These are phyloP conservation scores for Pseudococcus jackbeardsleyi DNA, from an alignment of 2,888 invertebrate species.

Conservation along the genomic window DNA sequence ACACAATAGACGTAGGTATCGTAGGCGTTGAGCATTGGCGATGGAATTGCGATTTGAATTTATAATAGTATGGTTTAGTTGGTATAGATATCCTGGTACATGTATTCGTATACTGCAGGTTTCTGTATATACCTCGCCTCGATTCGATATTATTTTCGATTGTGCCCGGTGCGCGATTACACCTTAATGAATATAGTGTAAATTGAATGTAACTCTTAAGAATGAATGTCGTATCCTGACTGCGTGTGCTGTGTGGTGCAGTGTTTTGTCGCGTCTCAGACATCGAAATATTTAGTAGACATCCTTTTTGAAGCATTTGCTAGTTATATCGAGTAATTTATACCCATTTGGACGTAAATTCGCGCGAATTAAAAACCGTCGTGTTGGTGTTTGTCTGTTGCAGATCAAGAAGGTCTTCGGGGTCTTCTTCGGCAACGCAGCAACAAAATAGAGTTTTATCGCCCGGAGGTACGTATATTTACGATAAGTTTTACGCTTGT, in stretches of 20 bases:
- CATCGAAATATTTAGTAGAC: too few relatives aligned
- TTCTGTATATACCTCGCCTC: too few relatives aligned
- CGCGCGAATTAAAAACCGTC: background rate
- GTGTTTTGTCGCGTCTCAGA: background rate
- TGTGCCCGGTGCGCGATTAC: background rate
- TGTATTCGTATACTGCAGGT: too few relatives aligned
- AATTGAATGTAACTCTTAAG: too few relatives aligned
- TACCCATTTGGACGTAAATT: background rate
- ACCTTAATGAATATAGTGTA: too few relatives aligned
- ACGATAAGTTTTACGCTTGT: background rate
- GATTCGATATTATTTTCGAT: background rate
- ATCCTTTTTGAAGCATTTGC: too few relatives aligned
- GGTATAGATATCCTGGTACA: too few relatives aligned
- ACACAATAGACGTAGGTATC: background rate
- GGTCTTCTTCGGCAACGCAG: conserved; percentile 79
- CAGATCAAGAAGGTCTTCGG: conserved; percentile 85
- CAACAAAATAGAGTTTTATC: conserved; percentile 81
- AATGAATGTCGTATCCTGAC: too few relatives aligned
- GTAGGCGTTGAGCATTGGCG: conserved; percentile 43
- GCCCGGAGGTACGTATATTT: conserved; percentile 80
- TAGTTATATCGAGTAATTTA: too few relatives aligned
- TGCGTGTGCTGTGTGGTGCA: background rate
- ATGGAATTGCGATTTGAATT: conserved; percentile 49
- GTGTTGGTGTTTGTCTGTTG: conserved; percentile 68
- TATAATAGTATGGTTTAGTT: background rate